Evolutionary conservation across 1,140 invertebrate species (phyloP), one percentile per base, ranked within the genome.

Genomic region (Caenorhabditis tropicalis): DNA sequence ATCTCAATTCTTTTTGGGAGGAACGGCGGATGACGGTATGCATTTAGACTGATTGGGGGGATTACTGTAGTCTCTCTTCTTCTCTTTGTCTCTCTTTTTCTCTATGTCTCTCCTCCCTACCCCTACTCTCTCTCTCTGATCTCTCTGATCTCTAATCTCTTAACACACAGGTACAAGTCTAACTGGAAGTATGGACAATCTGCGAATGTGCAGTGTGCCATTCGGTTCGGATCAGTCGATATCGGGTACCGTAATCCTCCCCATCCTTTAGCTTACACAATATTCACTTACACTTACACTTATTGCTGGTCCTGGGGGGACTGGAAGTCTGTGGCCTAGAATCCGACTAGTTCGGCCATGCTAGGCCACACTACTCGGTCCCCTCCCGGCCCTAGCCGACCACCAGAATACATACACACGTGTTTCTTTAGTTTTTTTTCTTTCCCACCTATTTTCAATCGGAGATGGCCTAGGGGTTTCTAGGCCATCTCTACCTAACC

Each of bases 161-260:
- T 2, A 16, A 56, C 33, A 70, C 24, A 58, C 49, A 46, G 65
- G 36, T 58, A 65, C 46, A 53, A 86, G 82, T 33, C 80, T 89
- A 79, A 53, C 85, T 24, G 88, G 88, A 81, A 88, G 88, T 82
- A 85, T 88, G 81, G 89, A 89, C 48, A 86, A 83, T 79, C 84
- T 89, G 51, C 82, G 89, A 70, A 90, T 90, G 88, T 90, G 84
- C 79, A 89, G 87, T 82, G 82, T 88, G 49, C 88, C 88, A 31
- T 89, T 81, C 82, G 89, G 90, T 81, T 82, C 85, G n/a, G 88
- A 89, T 48, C 88, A 90, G 36, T 85, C 80, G n/a, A 81, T 36
- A 74, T 70, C 82, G 82, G 70, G 81, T 82, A 58, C 79, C 16
- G 79, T 80, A 80, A 24, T 29, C n/a, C 31, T n/a, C n/a, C n/a